Evolutionary conservation across 2,888 invertebrate species (phyloP), one percentile per base, ranked within the genome.

Genomic region (Tridacna gigas): DNA sequence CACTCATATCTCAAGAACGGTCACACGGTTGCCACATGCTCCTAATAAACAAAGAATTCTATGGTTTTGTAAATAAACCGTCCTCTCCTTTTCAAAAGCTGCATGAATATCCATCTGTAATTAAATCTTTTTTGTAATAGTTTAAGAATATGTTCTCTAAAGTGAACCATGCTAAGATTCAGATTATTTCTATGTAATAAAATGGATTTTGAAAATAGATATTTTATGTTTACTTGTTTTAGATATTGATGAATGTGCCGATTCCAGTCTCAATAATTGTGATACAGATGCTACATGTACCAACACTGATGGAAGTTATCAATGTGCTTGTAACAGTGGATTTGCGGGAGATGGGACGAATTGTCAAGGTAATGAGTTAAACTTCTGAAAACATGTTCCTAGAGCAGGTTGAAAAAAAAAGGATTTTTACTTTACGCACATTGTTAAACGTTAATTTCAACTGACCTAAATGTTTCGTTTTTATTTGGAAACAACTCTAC

Each of bases 181-280:
- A 37, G 37, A 37, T 37, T 4, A 37, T 4, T 37, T 37, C 37
- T 4, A 4, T 37, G 7, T 2, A 7, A 37, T 37, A 37, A 37
- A 37, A 37, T 37, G 37, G 37, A 37, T 37, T 37, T 37, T 2
- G 37, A 37, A 37, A 2, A 7, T 37, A n/a, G n/a, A 7, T 37
- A 4, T 7, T 37, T 7, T n/a, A n/a, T 37, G 37, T 7, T 37
- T 4, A 37, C 37, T 37, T 2, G 7, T 37, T 61, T n/a, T n/a
- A 61, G 61, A 61, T 61, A n/a, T 61, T 11, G 61, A 61, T 25
- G 61, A 61, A 61, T 61, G 61, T 25, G 61, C 61, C 25, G 61
- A 15, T n/a, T 18, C n/a, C 2, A 20, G 9, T n/a, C 56, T 56
- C 1, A 18, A 65, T 26, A 65, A 25, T 20, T 65, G 65, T 65